Evolutionary conservation across 2,888 invertebrate genomes (phyloP).

Genomic region (Aphidius colemani): DNA sequence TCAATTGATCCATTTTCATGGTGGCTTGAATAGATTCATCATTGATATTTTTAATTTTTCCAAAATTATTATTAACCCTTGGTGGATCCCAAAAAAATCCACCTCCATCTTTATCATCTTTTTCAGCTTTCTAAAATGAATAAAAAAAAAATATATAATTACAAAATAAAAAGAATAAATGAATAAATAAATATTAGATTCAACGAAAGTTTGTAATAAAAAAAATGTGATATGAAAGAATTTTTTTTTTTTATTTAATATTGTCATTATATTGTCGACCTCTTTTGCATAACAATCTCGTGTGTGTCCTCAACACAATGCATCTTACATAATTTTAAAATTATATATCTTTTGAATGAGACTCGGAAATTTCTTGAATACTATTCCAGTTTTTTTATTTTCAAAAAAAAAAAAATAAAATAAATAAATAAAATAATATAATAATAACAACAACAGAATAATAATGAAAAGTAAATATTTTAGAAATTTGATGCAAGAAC

Average conservation of each 20-base stretch:
- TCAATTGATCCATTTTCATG: constrained; percentile 52
- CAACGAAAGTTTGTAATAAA: background rate
- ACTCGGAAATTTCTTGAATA: no score
- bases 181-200: constrained; percentile 1
- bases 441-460: background rate
- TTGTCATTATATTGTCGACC: constrained; percentile 41
- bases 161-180: background rate
- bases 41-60: constrained; percentile 41
- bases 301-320: constrained; percentile 44
- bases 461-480: background rate
- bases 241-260: constrained; percentile 32
- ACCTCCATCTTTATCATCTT: constrained; percentile 43
- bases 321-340: constrained; percentile 25
- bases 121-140: constrained; percentile 44
- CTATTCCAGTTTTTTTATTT: constrained; percentile 43
- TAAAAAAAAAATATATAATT: constrained; percentile 16
- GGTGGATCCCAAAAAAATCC: constrained; percentile 56
- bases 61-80: constrained; percentile 43
- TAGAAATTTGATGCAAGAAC: background rate
- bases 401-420: no score
- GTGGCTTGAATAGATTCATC: constrained; percentile 46
- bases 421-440: constrained; percentile 11
- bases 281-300: constrained; percentile 53
- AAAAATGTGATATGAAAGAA: background rate
- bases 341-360: no score